Percentiles rank a stretch among this genome's conserved stretches.
phyloP scores from a whole-genome alignment of 1,140 invertebrate genomes.

The Drosophila nigromelanica region DNA sequence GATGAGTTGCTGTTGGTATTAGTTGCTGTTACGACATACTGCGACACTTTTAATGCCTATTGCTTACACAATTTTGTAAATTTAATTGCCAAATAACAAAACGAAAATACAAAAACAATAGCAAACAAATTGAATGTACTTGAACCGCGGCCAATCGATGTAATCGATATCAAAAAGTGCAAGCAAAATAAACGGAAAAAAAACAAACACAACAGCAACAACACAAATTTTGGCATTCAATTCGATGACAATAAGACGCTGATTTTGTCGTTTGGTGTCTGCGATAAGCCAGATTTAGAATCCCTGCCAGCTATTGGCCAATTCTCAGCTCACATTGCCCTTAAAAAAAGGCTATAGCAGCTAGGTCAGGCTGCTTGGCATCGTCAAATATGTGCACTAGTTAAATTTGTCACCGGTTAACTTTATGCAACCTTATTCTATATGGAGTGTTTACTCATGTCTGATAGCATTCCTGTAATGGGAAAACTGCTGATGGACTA shows the following conservation, averaged over 20 bases:
- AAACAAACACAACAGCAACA: conserved; percentile 24
- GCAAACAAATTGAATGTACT: conserved; percentile 53
- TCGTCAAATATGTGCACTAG: background rate
- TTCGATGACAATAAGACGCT: conserved; percentile 44
- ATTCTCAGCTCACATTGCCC: conserved; percentile 14
- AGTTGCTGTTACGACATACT: conserved; percentile 1
- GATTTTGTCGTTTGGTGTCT: conserved; percentile 45
- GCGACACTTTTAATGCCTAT: conserved; percentile 7
- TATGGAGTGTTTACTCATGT: too few species aligned
- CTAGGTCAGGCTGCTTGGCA: background rate
- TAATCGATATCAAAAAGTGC: conserved; percentile 28
- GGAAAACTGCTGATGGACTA: too few species aligned
- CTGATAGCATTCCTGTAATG: too few species aligned
- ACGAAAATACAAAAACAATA: background rate
- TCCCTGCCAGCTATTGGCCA: conserved; percentile 36
- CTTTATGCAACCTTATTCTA: too few species aligned
- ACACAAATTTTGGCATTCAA: conserved; percentile 71
- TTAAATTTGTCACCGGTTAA: too few species aligned
- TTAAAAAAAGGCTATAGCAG: background rate
- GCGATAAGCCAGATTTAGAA: conserved; percentile 58
- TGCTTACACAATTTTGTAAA: conserved; percentile 6
- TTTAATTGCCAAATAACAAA: conserved; percentile 54
- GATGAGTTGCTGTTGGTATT: background rate
- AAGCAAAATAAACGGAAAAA: conserved; percentile 8
- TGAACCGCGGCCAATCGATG: conserved; percentile 56